Base-by-base conservation (phyloP, 2,113 vertebrate species). In the Falco punctatus region DNA sequence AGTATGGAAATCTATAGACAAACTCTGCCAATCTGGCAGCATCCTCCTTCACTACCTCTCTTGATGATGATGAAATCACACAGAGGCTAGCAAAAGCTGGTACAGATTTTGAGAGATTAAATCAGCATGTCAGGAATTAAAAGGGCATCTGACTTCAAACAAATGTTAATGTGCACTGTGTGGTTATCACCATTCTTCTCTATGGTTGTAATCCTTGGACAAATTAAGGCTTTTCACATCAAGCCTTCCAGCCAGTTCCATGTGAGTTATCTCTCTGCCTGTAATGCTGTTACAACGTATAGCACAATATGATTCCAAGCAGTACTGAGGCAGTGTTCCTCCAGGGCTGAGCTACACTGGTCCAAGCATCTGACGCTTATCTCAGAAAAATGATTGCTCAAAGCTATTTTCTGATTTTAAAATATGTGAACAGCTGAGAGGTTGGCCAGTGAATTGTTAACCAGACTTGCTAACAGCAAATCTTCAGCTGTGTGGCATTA, bases 361-460 rank as follows among this genome's bases (percentile, higher is more conserved):
- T 75, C 44, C 57, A 72, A 69, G 21, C 57, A 46, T 73, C 54
- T 77, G 82, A 93, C 62, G 51, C 33, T 93, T 86, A 46, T 90
- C 85, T 88, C 94, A 80, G 46, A 83, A 66, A 94, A 96, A 81
- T 83, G 54, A 49, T 77, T 80, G 71, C 91, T 92, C 28, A 66
- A 79, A 88, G 86, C 46, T 70, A 86, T 92, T 96, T 94, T 61
- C 62, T 88, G 73, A 57, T 86, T 94, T 94, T 80, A 86, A 93
- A 90, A 90, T 65, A 23, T 77, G 46, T 77, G 79, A 92, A 77
- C 44, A 88, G 71, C 79, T 88, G 75, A 90, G 91, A 93, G 67
- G 58, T 80, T 11, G 3, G 35, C 19, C 82, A 77, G 44, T 58
- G 71, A 86, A 83, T 93, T 90, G 58, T 83, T 93, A 95, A 92